Conservation (phyloP, 2,797 vertebrate species). For the Vipera ursinii region DNA sequence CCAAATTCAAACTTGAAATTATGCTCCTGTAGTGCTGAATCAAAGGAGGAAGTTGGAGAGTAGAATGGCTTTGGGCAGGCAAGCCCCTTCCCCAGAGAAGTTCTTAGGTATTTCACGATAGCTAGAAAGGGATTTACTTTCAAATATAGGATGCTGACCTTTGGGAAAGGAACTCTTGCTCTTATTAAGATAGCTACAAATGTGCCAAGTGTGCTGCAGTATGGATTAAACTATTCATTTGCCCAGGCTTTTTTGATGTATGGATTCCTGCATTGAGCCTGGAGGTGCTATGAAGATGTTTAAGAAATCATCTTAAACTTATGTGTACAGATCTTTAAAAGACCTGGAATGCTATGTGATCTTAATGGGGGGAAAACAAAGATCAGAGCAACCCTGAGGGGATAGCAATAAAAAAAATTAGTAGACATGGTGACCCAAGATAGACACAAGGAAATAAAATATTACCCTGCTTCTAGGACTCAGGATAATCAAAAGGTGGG, state of each 20-base stretch:
- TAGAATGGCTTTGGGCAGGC: not conserved
- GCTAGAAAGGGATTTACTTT: not conserved
- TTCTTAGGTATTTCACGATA: not conserved
- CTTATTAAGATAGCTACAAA: not conserved
- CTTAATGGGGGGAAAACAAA: not conserved
- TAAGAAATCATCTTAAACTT: not conserved
- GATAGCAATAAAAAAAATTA: conserved; percentile 1
- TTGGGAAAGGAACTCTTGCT: not conserved
- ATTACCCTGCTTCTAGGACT: conserved; percentile 3
- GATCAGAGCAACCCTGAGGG: conserved; percentile 1
- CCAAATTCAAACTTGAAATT: not conserved
- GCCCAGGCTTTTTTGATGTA: not conserved
- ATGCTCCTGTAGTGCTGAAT: not conserved
- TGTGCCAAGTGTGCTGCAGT: not conserved
- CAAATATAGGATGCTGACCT: not conserved
- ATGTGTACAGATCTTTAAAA: not conserved
- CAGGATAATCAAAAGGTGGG: conserved; percentile 13
- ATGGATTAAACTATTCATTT: not conserved
- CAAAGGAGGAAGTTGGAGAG: not conserved
- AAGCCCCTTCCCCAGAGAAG: not conserved
- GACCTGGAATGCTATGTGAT: not conserved
- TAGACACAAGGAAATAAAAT: conserved; percentile 12
- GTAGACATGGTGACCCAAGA: not conserved
- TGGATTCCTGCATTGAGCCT: not conserved
- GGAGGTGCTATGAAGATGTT: not conserved